Evolutionary conservation across 2,113 vertebrate species (phyloP).

Genomic region (Steatornis caripensis): DNA sequence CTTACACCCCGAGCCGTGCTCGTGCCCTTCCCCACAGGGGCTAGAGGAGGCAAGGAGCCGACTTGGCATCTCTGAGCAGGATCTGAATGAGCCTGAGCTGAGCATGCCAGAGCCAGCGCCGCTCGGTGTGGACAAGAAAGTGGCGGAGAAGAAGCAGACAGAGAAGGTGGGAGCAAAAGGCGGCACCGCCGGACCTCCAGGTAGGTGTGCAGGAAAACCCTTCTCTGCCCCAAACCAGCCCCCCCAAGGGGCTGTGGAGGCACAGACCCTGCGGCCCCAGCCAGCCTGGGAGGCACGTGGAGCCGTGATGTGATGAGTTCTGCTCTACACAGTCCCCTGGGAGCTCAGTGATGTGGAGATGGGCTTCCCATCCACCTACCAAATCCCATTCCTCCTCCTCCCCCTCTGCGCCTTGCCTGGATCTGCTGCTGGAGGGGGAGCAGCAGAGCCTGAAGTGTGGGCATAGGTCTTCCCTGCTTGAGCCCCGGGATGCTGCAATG

Average conservation of each 20-base stretch:
- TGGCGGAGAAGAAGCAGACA: not conserved
- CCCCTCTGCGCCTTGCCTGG: not conserved
- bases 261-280: not conserved
- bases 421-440: not conserved
- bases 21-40: not conserved
- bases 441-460: fast-evolving
- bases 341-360: fast-evolving
- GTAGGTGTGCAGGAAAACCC: not conserved
- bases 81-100: not conserved
- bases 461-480: not conserved
- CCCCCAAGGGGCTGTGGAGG: not conserved
- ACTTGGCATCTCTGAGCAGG: not conserved
- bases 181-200: not conserved
- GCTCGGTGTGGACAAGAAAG: not conserved
- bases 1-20: not conserved
- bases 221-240: not conserved
- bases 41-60: not conserved
- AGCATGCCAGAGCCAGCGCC: constrained; percentile 24
- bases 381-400: not conserved
- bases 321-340: not conserved
- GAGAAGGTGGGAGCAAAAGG: not conserved
- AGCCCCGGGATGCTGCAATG: not conserved
- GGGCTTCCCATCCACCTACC: not conserved
- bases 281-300: not conserved
- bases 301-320: not conserved